Evolutionary conservation across 2,797 vertebrate genomes (phyloP), one percentile per base, ranked within the genome.

Genomic region (Labeo calbasu): DNA sequence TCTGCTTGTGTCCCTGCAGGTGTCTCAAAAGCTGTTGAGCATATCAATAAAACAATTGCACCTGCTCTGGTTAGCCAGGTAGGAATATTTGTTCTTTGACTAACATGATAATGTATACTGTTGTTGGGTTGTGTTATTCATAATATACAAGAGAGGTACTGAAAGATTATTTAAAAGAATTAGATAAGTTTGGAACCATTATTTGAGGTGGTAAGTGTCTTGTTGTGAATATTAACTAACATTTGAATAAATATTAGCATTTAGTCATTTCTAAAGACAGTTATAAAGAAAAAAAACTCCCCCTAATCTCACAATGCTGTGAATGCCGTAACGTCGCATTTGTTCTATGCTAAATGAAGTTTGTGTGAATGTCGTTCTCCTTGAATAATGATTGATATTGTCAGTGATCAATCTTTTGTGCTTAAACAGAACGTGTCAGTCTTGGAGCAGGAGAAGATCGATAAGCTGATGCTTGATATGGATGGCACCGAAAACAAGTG

Each of bases 21-120:
- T 98, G 98, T 99, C 94, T 96, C 96, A 96, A 98, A 98, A 96
- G 98, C 98, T 94, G 98, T 99, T 97, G 97, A 97, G 91, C 96
- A 99, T 97, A 95, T 99, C 97, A 99, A 99, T 99, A 98, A 97
- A 95, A 95, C 95, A 91, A 98, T 99, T 97, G 98, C 97, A 90
- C 98, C 98, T 95, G 96, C 96, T 94, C 96, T 99, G 96, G 88
- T 99, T 96, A 96, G 94, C 94, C 96, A 99, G 98, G 98, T 99
- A 99, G 96, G 98, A 95, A 94, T 92, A 92, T 91, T 93, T 91
- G 89, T 94, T 94, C 89, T 94, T 94, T 93, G 90, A 93, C 90
- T 92, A 93, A 92, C 90, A 84, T 87, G 36, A 87, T 63, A 85
- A 53, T 86, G 65, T 90, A 73, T 88, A 75, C 50, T 80, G n/a